These are phyloP conservation scores for Odobenus rosmarus DNA, from an alignment of 2,113 vertebrate species.

Conservation along the genomic window DNA sequence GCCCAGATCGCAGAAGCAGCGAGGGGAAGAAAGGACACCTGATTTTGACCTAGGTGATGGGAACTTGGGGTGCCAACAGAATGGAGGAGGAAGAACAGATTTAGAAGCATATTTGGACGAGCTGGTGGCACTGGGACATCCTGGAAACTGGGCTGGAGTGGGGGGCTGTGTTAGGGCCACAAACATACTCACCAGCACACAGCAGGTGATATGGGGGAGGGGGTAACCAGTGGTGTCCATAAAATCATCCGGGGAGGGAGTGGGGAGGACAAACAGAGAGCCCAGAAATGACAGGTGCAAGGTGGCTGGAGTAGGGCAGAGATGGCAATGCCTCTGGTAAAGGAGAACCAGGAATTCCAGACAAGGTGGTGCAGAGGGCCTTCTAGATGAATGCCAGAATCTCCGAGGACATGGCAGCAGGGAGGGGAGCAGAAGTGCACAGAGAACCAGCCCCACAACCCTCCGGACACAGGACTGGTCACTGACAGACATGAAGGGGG, in stretches of 20 bases:
- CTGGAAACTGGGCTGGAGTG: neutral
- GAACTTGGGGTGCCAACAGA: neutral
- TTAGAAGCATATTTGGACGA: neutral
- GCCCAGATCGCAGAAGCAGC: neutral
- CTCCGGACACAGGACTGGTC: neutral
- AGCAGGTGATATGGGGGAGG: neutral
- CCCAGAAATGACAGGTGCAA: neutral
- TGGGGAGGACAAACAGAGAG: neutral
- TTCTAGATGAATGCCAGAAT: neutral
- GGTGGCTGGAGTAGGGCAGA: neutral
- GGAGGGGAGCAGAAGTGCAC: neutral
- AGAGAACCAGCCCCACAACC: neutral
- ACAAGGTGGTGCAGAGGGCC: neutral
- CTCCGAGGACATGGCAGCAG: neutral
- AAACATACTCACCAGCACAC: neutral
- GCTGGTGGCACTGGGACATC: neutral
- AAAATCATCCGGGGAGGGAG: neutral
- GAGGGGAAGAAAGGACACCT: neutral
- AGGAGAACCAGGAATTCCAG: neutral
- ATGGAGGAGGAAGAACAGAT: neutral
- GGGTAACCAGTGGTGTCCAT: no score
- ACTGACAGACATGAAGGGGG: fast-evolving
- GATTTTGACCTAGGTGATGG: neutral
- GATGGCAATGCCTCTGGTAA: neutral
- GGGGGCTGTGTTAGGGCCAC: fast-evolving